Percentiles rank a stretch among this genome's conserved stretches.
Conservation (phyloP, 1,140 invertebrate species). For the Drosophila simulans region DNA sequence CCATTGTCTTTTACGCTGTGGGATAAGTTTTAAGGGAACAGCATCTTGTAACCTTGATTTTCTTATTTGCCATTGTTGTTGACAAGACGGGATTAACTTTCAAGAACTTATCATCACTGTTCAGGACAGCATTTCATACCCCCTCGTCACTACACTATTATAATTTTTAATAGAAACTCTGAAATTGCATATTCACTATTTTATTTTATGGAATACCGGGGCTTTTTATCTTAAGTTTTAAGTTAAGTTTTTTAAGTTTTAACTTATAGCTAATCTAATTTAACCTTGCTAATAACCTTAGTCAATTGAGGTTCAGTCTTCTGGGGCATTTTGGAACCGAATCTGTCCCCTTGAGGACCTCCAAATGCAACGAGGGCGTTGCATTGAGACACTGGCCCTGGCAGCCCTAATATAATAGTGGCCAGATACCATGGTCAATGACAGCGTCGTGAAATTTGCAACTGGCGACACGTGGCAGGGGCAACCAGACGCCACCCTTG, state of each 20-base stretch:
- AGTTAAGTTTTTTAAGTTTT: too few species aligned
- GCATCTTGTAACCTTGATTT: conserved; percentile 43
- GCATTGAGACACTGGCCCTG: conserved; percentile 33
- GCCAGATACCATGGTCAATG: conserved; percentile 76
- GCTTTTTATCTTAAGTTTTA: too few species aligned
- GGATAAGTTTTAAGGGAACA: conserved; percentile 27
- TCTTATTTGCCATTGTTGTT: conserved; percentile 7
- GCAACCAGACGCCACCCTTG: conserved; percentile 72
- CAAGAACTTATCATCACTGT: neutral
- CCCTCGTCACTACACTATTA: neutral
- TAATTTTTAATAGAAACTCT: neutral
- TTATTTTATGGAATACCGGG: too few species aligned
- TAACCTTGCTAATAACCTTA: neutral
- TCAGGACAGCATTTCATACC: neutral
- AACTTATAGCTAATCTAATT: neutral
- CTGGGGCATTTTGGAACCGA: neutral
- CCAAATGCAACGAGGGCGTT: conserved; percentile 22
- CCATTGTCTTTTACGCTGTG: conserved; percentile 8
- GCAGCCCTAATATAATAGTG: conserved; percentile 13
- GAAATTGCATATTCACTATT: too few species aligned
- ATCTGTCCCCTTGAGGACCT: conserved; percentile 7
- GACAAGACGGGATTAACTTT: neutral
- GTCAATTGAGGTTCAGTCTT: neutral
- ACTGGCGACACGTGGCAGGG: conserved; percentile 47
- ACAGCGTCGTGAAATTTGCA: conserved; percentile 57